These are phyloP conservation scores for Clarias pachynema DNA, from an alignment of 2,797 vertebrate species.

Conservation along the genomic window DNA sequence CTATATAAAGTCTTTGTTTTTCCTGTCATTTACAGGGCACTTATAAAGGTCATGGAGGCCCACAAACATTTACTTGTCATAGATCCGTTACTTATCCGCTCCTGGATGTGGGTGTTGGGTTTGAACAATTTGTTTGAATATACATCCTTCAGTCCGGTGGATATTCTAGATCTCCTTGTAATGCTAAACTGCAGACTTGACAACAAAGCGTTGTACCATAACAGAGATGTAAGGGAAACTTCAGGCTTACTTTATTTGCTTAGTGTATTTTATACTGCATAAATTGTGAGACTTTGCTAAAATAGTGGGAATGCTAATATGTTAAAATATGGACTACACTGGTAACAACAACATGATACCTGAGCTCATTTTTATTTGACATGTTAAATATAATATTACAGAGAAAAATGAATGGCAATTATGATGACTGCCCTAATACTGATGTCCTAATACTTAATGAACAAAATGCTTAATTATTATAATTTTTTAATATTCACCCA, in stretches of 20 bases:
- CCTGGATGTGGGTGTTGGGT: conserved; percentile 80
- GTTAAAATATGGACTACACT: neutral
- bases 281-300: neutral
- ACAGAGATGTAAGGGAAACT: neutral
- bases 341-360: neutral
- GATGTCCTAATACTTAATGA: neutral
- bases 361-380: neutral
- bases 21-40: conserved; percentile 52
- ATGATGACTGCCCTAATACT: neutral
- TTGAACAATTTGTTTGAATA: conserved; percentile 64
- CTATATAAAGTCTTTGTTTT: neutral
- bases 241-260: neutral
- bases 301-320: neutral
- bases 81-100: conserved; percentile 74
- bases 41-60: conserved; percentile 67
- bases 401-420: neutral
- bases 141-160: conserved; percentile 43
- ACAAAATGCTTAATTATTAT: neutral
- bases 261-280: neutral
- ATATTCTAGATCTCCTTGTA: conserved; percentile 68
- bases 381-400: neutral
- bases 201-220: neutral
- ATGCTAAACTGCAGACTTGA: conserved; percentile 11
- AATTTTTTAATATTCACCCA: neutral
- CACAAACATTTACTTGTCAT: conserved; percentile 70